These are phyloP conservation scores for Uropsilus gracilis DNA, from an alignment of 2,113 vertebrate genomes.

Conservation along the genomic window DNA sequence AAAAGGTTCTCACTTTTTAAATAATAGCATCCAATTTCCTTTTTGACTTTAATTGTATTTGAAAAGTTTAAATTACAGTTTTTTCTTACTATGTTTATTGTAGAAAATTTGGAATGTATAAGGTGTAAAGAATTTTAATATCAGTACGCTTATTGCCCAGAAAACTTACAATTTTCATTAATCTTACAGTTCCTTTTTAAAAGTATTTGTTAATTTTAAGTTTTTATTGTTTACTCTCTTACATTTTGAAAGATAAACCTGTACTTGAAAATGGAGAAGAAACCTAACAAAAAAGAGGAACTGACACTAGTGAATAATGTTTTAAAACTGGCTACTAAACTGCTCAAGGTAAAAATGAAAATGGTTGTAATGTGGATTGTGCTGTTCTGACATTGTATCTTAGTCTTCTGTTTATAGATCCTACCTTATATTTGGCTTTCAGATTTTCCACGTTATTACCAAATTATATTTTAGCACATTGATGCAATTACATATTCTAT, in stretches of 20 bases:
- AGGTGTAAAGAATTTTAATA: conserved; percentile 42
- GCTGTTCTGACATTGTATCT: background rate
- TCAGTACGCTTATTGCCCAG: background rate
- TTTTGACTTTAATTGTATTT: conserved; percentile 41
- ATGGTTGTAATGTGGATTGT: background rate
- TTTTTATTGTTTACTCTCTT: conserved; percentile 51
- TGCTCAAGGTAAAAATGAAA: conserved; percentile 93
- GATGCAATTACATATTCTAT: background rate
- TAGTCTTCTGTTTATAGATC: background rate
- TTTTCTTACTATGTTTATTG: conserved; percentile 8
- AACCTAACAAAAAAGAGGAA: conserved; percentile 99
- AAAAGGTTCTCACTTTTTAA: conserved; percentile 5
- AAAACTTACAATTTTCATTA: background rate
- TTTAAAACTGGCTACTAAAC: conserved; percentile 97
- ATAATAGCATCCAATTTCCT: background rate
- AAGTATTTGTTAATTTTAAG: conserved; percentile 47
- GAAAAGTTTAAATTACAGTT: conserved; percentile 4
- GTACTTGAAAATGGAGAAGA: conserved; percentile 99
- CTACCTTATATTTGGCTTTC: background rate
- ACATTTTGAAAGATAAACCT: conserved; percentile 95
- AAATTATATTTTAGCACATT: conserved; percentile 25
- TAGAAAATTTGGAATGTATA: conserved; percentile 15
- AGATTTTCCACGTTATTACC: background rate
- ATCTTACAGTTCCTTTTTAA: conserved; percentile 9
- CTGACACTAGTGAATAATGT: conserved; percentile 99